Percentiles rank a stretch among this genome's conserved stretches.
phyloP scores from a whole-genome alignment of 2,797 vertebrate species.

The Discoglossus pictus region DNA sequence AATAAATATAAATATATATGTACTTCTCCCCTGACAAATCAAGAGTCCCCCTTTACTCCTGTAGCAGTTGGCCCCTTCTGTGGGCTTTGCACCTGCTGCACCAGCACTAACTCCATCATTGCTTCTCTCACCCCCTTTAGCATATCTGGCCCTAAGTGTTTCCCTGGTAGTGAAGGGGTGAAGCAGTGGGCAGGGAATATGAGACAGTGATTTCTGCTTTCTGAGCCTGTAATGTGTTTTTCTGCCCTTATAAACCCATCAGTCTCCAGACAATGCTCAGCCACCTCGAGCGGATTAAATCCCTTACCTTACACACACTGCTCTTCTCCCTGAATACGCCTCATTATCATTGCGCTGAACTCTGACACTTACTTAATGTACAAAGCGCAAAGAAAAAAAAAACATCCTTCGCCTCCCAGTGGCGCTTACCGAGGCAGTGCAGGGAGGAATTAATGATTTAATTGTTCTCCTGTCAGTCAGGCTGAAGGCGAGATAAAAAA shows the following conservation, averaged over 20 bases:
- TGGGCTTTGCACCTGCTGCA: too few species aligned
- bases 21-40: too few species aligned
- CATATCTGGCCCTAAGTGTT: too few species aligned
- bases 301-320: conserved; percentile 12
- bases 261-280: conserved; percentile 6
- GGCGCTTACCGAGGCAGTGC: neutral
- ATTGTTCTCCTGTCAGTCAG: conserved; percentile 26
- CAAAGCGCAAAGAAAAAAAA: neutral
- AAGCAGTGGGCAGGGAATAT: too few species aligned
- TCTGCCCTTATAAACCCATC: conserved; percentile 17
- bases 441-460: conserved; percentile 18
- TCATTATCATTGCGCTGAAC: conserved; percentile 23
- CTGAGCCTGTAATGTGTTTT: neutral
- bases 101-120: too few species aligned
- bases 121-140: too few species aligned
- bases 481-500: conserved; percentile 4
- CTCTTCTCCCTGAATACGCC: neutral
- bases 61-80: too few species aligned
- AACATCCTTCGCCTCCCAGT: neutral
- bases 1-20: too few species aligned
- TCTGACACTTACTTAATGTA: conserved; percentile 23
- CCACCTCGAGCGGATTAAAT: conserved; percentile 14
- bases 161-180: too few species aligned
- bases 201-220: neutral
- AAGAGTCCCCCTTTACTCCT: too few species aligned